Evolutionary conservation across 2,888 invertebrate species (phyloP).

Genomic region (Eurytoma adleriae): DNA sequence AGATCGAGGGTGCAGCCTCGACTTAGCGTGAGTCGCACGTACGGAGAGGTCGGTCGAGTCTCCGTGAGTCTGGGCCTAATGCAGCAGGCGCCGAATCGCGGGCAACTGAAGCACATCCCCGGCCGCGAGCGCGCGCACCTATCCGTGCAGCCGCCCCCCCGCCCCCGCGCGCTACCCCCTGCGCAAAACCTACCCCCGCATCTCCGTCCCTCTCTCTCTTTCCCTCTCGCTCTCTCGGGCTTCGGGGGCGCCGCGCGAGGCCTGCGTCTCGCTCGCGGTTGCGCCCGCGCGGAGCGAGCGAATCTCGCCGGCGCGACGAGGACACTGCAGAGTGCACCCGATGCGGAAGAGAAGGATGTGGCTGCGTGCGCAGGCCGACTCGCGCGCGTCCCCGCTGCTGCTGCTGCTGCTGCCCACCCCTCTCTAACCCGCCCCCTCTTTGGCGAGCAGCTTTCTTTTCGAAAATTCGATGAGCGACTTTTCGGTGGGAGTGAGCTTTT

Average conservation of each 20-base stretch:
- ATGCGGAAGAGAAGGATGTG: slow-evolving; percentile 37
- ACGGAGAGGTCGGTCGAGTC: neutral
- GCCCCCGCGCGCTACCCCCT: slow-evolving; percentile 68
- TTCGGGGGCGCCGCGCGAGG: neutral
- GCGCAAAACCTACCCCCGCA: slow-evolving; percentile 68
- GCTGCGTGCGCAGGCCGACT: neutral
- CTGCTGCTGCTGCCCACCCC: too few species aligned
- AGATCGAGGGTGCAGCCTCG: neutral
- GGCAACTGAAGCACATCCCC: slow-evolving; percentile 67
- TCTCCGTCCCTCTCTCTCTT: slow-evolving; percentile 35
- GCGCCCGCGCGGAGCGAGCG: slow-evolving; percentile 29
- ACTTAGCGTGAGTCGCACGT: neutral
- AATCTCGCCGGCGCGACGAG: slow-evolving; percentile 33
- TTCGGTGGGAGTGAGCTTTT: slow-evolving; percentile 24
- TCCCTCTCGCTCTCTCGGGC: neutral
- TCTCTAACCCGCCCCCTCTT: too few species aligned
- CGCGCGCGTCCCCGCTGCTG: too few species aligned
- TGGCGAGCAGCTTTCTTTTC: slow-evolving; percentile 2
- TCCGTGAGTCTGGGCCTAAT: neutral
- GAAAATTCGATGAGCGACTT: slow-evolving; percentile 23
- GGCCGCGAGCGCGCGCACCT: neutral
- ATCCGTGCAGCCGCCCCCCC: slow-evolving; percentile 13
- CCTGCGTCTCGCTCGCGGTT: slow-evolving; percentile 11
- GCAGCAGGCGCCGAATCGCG: slow-evolving; percentile 70
- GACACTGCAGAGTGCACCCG: slow-evolving; percentile 41